phyloP scores from a whole-genome alignment of 2,113 vertebrate species.

The Perca fluviatilis region DNA sequence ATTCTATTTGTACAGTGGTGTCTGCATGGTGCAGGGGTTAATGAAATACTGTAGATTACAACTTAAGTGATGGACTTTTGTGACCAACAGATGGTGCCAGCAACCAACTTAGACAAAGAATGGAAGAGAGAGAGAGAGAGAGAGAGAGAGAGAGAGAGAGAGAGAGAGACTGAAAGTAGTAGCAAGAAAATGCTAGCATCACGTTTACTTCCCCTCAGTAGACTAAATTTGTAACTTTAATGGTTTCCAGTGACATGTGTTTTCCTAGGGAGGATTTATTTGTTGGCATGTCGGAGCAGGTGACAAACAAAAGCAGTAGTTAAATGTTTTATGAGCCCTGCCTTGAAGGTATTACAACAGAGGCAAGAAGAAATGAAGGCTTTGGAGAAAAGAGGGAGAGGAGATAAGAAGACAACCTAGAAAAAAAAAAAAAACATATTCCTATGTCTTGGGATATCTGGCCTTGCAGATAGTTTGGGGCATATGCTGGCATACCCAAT shows the following conservation, averaged over 20 bases:
- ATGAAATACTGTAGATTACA: not conserved
- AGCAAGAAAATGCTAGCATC: constrained; percentile 11
- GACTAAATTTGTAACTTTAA: constrained; percentile 59
- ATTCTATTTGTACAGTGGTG: not conserved
- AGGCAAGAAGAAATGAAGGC: too few relatives aligned
- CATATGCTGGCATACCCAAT: too few relatives aligned
- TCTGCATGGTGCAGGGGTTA: not conserved
- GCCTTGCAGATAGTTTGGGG: too few relatives aligned
- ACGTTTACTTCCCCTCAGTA: constrained; percentile 28
- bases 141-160: not conserved
- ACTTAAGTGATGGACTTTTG: not conserved
- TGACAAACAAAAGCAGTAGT: constrained; percentile 34
- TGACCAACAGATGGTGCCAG: constrained; percentile 64
- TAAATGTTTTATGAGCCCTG: constrained; percentile 74
- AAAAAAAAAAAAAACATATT: too few relatives aligned
- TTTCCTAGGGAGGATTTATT: constrained; percentile 59
- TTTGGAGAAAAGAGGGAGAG: too few relatives aligned
- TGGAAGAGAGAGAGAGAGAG: not conserved
- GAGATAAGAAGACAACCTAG: too few relatives aligned
- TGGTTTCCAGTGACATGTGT: constrained; percentile 69
- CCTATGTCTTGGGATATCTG: too few relatives aligned
- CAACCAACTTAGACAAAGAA: not conserved
- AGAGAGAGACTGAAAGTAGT: not conserved
- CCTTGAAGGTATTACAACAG: constrained; percentile 27
- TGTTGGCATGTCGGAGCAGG: constrained; percentile 28